A percentile compares a stretch with the other conserved stretches of the same genome.
These are phyloP conservation scores for Ctenosaura bakeri DNA, from an alignment of 2,797 vertebrate species.

Conservation along the genomic window DNA sequence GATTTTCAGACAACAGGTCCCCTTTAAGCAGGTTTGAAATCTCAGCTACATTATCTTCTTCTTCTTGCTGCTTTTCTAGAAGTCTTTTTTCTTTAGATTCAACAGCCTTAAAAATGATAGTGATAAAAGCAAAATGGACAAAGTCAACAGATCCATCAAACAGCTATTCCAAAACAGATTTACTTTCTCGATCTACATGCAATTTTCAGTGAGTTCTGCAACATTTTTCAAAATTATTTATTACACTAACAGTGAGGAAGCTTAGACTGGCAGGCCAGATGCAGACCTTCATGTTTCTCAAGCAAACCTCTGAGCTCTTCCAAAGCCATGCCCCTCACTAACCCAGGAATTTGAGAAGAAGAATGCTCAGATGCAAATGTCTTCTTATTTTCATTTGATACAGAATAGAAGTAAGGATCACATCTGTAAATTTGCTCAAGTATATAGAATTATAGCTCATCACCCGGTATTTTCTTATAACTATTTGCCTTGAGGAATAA, in stretches of 20 bases:
- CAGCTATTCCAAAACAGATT: neutral
- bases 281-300: neutral
- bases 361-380: neutral
- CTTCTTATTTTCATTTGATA: neutral
- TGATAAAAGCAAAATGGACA: neutral
- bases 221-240: neutral
- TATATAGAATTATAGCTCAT: too few species aligned
- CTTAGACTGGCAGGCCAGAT: neutral
- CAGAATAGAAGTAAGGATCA: neutral
- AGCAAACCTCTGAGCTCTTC: neutral
- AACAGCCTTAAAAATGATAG: constrained; percentile 69
- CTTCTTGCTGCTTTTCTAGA: constrained; percentile 69
- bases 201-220: neutral
- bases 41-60: constrained; percentile 78
- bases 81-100: constrained; percentile 78
- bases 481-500: too few species aligned
- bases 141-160: neutral
- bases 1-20: constrained; percentile 78
- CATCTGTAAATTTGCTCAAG: neutral
- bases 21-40: constrained; percentile 78
- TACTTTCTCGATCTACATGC: constrained; percentile 22
- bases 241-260: neutral
- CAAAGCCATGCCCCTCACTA: neutral
- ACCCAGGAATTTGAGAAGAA: neutral
- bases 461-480: too few species aligned